phyloP scores from a whole-genome alignment of 2,888 invertebrate species.

The Pasiphila rectangulata region DNA sequence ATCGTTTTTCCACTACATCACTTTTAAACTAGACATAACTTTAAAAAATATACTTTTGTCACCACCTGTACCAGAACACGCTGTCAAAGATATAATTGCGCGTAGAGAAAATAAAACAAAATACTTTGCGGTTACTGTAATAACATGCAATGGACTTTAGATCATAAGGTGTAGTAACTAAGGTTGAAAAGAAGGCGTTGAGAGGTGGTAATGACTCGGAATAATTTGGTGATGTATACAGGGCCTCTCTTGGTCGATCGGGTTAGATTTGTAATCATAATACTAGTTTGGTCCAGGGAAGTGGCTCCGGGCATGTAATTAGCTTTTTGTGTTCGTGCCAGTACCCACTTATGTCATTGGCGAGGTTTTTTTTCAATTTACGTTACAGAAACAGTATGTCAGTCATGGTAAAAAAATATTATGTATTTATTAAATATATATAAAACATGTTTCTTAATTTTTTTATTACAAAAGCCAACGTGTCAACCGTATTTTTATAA shows the following conservation, averaged over 20 bases:
- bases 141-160: conserved; percentile 32
- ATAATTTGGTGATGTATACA: conserved; percentile 54
- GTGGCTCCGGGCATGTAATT: conserved; percentile 58
- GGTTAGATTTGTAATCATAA: conserved; percentile 67
- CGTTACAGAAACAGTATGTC: background rate
- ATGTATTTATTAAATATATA: too few species aligned
- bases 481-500: background rate
- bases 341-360: conserved; percentile 10
- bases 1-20: too few species aligned
- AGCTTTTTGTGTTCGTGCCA: conserved; percentile 50
- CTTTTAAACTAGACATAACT: conserved; percentile 15
- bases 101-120: conserved; percentile 66
- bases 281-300: conserved; percentile 63
- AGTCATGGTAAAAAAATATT: too few species aligned
- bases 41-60: conserved; percentile 45
- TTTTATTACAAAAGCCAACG: background rate
- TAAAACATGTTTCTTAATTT: background rate
- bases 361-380: conserved; percentile 2
- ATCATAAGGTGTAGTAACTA: conserved; percentile 35
- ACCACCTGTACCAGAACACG: conserved; percentile 61
- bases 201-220: conserved; percentile 37
- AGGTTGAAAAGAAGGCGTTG: conserved; percentile 30
- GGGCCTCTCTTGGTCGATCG: conserved; percentile 70
- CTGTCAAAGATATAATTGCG: conserved; percentile 78
- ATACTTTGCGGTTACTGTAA: conserved; percentile 42